Evolutionary conservation across 2,797 vertebrate genomes (phyloP), one percentile per base, ranked within the genome.

Genomic region (Sebastes oblongus): DNA sequence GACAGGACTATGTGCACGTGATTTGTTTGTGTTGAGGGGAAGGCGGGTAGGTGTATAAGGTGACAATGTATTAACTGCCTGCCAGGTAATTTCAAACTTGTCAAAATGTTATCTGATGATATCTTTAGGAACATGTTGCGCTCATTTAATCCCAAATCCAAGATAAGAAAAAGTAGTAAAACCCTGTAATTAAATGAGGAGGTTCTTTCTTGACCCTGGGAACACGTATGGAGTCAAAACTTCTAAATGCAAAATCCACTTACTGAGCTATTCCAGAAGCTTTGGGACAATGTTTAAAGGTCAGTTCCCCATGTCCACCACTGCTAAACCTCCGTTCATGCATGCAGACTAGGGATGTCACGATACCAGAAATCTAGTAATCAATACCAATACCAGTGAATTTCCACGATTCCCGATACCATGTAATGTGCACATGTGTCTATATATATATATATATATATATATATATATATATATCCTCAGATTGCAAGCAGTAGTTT

Each of bases 21-120:
- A 75, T 74, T 39, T 75, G 62, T 74, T 25, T 65, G 76, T 71
- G 60, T 46, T 39, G 30, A 74, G 50, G 74, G 60, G 55, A 76
- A 61, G 10, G 56, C 39, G 27, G 50, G 52, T 5, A 50, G 66
- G 70, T 66, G 66, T 64, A 10, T 34, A n/a, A 54, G 20, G 8
- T 52, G 64, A 65, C 4, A 58, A 74, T 76, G 75, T 60, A 72
- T 13, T 11, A 77, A 78, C 77, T 75, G 74, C 77, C 78, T 66
- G 75, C 78, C 66, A 73, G 80, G 75, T 74, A 83, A 81, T 20
- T 3, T 46, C 24, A 54, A 16, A 80, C 78, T 76, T 81, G 77
- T 86, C 82, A 84, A 72, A 88, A 83, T 75, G 42, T 46, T 46
- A 46, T 18, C 55, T 32, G 66, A 61, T 8, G 27, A 22, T 14